phyloP scores from a whole-genome alignment of 2,888 invertebrate species.

The Eurytoma californica region DNA sequence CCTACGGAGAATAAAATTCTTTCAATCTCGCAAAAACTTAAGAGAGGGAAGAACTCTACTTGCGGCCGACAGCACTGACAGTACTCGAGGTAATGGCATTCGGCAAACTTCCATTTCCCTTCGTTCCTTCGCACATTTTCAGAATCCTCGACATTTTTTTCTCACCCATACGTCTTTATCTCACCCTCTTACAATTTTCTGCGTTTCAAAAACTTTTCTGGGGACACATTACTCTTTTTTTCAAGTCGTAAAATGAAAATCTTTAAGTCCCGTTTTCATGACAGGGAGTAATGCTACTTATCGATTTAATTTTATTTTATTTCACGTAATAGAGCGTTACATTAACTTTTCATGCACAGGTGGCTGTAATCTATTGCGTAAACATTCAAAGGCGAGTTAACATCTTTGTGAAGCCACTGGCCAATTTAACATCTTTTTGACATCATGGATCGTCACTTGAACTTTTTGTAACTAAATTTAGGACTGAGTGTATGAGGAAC shows the following conservation, averaged over 20 bases:
- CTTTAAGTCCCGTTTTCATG: background rate
- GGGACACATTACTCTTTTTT: conserved; percentile 16
- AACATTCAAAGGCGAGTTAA: too few species aligned
- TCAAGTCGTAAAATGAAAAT: conserved; percentile 8
- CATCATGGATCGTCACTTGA: too few species aligned
- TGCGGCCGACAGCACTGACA: conserved; percentile 44
- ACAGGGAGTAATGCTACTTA: too few species aligned
- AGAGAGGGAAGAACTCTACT: conserved; percentile 47
- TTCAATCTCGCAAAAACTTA: conserved; percentile 47
- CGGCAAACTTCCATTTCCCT: conserved; percentile 50
- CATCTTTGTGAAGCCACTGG: too few species aligned
- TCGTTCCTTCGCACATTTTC: conserved; percentile 37
- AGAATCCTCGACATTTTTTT: conserved; percentile 28
- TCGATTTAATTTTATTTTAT: too few species aligned
- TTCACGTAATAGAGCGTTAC: too few species aligned
- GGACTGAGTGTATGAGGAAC: too few species aligned
- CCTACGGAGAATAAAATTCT: conserved; percentile 48
- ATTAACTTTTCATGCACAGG: too few species aligned
- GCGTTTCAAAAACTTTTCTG: conserved; percentile 31
- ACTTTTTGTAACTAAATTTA: too few species aligned
- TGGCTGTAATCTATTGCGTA: too few species aligned
- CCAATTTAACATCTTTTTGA: too few species aligned
- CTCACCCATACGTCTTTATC: background rate
- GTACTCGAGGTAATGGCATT: conserved; percentile 52
- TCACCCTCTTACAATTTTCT: conserved; percentile 29